Evolutionary conservation across 2,113 vertebrate species (phyloP).

Genomic region (Myotis davidii): DNA sequence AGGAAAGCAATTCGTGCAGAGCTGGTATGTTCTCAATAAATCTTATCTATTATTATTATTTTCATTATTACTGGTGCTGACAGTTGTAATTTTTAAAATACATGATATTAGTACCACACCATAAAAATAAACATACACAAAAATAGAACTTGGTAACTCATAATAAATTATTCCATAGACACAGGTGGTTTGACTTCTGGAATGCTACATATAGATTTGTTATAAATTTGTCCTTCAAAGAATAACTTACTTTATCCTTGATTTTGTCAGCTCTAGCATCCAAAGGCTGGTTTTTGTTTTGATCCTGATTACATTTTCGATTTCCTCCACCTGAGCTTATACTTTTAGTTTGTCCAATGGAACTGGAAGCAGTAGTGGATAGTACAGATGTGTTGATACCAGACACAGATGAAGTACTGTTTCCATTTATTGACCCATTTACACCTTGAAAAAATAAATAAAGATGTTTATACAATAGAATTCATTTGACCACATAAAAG

Average conservation of each 20-base stretch:
- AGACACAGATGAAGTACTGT: constrained; percentile 85
- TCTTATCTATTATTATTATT: constrained; percentile 9
- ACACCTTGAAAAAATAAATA: constrained; percentile 85
- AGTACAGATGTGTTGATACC: constrained; percentile 86
- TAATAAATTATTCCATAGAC: not conserved
- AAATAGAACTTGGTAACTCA: not conserved
- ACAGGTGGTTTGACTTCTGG: not conserved
- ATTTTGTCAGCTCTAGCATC: constrained; percentile 87
- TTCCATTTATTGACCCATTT: constrained; percentile 92
- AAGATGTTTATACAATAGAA: constrained; percentile 29
- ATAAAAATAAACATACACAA: constrained; percentile 44
- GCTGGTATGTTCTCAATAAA: not conserved
- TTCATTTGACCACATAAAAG: not conserved
- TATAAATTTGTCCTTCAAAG: not conserved
- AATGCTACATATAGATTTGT: not conserved
- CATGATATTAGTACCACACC: not conserved
- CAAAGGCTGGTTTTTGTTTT: constrained; percentile 84
- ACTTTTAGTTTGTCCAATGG: constrained; percentile 84
- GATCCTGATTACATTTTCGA: constrained; percentile 86
- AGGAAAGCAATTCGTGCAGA: not conserved
- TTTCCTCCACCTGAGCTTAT: constrained; percentile 86
- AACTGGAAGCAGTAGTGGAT: constrained; percentile 84
- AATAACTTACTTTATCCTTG: constrained; percentile 91
- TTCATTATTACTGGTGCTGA: not conserved
- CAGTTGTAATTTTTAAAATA: not conserved